Percentiles rank a stretch among this genome's conserved stretches.
phyloP scores from a whole-genome alignment of 2,888 invertebrate genomes.

The Drosophila nigricruria region DNA sequence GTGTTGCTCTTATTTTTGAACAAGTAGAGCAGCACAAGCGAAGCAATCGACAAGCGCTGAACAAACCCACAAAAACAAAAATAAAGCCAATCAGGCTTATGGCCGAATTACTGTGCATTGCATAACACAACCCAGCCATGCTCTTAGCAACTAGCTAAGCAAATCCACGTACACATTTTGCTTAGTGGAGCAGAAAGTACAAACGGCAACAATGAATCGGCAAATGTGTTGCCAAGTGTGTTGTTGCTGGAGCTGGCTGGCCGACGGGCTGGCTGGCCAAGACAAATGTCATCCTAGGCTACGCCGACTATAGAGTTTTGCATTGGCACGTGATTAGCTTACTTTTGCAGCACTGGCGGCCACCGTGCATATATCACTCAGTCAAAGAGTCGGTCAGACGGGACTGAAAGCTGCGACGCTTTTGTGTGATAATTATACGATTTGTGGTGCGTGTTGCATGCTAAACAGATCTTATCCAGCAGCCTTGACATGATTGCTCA shows the following conservation, averaged over 20 bases:
- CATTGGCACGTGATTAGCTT: conserved; percentile 79
- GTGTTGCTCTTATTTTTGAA: conserved; percentile 45
- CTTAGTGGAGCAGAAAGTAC: conserved; percentile 71
- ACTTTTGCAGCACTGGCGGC: conserved; percentile 41
- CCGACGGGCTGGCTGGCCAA: conserved; percentile 32
- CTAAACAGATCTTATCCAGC: conserved; percentile 45
- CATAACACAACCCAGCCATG: conserved; percentile 61
- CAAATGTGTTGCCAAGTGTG: conserved; percentile 46
- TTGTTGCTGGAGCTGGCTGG: conserved; percentile 1
- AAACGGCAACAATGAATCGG: conserved; percentile 46
- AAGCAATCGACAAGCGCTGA: conserved; percentile 53
- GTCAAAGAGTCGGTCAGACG: conserved; percentile 36
- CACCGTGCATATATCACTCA: conserved; percentile 49
- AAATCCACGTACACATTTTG: conserved; percentile 51
- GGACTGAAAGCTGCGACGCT: conserved; percentile 32
- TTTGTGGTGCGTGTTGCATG: conserved; percentile 59
- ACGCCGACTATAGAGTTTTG: conserved; percentile 46
- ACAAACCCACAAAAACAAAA: conserved; percentile 42
- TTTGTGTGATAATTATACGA: conserved; percentile 62
- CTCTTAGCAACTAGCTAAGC: conserved; percentile 37
- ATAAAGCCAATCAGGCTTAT: conserved; percentile 68
- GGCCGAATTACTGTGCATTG: conserved; percentile 67
- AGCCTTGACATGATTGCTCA: conserved; percentile 71
- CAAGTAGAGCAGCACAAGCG: conserved; percentile 55
- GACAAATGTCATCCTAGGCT: conserved; percentile 68